Conservation (phyloP, 2,888 invertebrate species). For the Brachypterus glaber region DNA sequence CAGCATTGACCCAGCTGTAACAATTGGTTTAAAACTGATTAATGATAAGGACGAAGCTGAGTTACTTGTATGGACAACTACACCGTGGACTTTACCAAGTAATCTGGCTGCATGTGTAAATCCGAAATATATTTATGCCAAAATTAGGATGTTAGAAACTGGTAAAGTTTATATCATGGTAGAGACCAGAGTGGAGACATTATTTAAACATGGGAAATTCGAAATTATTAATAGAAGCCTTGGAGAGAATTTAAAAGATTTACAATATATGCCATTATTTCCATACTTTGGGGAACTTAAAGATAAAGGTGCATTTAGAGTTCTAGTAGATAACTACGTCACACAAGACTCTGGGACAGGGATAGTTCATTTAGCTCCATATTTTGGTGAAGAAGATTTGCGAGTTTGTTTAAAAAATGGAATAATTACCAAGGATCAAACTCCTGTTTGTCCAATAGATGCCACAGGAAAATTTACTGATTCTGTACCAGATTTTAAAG, state of each 20-base stretch:
- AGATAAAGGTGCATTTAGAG: slow-evolving; percentile 59
- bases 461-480: slow-evolving; percentile 71
- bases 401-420: slow-evolving; percentile 62
- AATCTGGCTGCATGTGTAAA: slow-evolving; percentile 85
- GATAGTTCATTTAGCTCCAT: slow-evolving; percentile 90
- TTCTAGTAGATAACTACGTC: slow-evolving; percentile 78
- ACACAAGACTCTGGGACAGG: slow-evolving; percentile 91
- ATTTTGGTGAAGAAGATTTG: slow-evolving; percentile 95
- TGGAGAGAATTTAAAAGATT: slow-evolving; percentile 64
- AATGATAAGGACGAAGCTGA: slow-evolving; percentile 49
- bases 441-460: slow-evolving; percentile 82
- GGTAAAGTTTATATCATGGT: slow-evolving; percentile 65
- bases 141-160: slow-evolving; percentile 56
- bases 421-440: slow-evolving; percentile 72
- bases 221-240: slow-evolving; percentile 52
- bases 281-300: slow-evolving; percentile 62
- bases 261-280: slow-evolving; percentile 68
- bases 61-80: slow-evolving; percentile 91
- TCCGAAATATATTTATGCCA: slow-evolving; percentile 70
- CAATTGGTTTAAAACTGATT: slow-evolving; percentile 71
- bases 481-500: slow-evolving; percentile 73
- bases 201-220: slow-evolving; percentile 66
- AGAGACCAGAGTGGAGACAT: slow-evolving; percentile 61
- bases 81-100: slow-evolving; percentile 94
- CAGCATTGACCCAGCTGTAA: slow-evolving; percentile 83